Base-by-base conservation (phyloP, 1,140 invertebrate species). In the Amyelois transitella region DNA sequence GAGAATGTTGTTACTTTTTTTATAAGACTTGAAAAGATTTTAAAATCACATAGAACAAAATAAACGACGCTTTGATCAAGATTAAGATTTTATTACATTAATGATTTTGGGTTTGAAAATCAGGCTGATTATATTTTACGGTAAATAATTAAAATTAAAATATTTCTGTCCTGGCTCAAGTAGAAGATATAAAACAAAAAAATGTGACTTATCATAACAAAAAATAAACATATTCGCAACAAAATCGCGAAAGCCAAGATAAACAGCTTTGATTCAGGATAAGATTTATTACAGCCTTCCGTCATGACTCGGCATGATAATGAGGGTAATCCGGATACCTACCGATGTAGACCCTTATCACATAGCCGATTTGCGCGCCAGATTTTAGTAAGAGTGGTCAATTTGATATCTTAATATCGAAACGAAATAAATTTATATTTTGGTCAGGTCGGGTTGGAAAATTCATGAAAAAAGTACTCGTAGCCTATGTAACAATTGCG, bases 201-300 rank as follows among this genome's bases (percentile, higher is more conserved):
- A 45, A 7, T 2, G 18, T 45, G 18, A 20, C n/a, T 17, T 45
- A 6, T 28, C 12, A 5, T 5, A 12, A 28, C 25, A 28, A 28
- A 5, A 28, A 28, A 28, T 28, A 28, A 12, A 45, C 18, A 19
- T 7, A 45, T 19, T 8, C 18, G 18, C 19, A 45, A 8, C 18
- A 12, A 45, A 18, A 45, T 19, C 18, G 18, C 19, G 10, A 18
- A 45, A 45, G 19, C 18, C 53, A 65, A 69, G 68, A 76, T 76
- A 73, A 73, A 73, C 73, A 63, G 70, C 63, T 62, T 60, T 55
- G 58, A 60, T 64, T 56, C 44, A 53, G 54, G 58, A 51, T 50
- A 62, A 72, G 73, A 76, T 76, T 74, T 71, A 76, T 76, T 59
- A 58, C 43, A 47, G 43, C 58, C 56, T 61, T 70, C 71, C 66